Base-by-base conservation (phyloP, 1,140 invertebrate species). In the Parasteatoda tepidariorum region DNA sequence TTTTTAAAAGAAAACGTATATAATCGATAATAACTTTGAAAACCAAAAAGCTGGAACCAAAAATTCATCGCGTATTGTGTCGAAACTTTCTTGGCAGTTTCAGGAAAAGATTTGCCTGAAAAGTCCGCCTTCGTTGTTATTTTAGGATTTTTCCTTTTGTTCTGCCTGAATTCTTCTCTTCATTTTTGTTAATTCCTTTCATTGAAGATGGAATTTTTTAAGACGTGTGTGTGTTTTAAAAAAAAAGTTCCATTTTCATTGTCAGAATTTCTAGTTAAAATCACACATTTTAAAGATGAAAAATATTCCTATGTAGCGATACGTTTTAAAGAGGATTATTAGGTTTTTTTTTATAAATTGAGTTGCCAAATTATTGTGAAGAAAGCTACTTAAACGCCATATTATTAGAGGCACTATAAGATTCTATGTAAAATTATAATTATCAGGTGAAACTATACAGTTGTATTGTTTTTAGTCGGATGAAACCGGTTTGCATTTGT, bases 101-200 rank as follows among this genome's bases (percentile, higher is more conserved):
- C 57, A 13, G 41, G 9, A 59, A 59, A 59, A 26, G 24, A 24
- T 59, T 59, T 59, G 57, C n/a, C n/a, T n/a, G 24, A n/a, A 26
- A 3, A 26, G 57, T 59, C 9, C 24, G 18, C 57, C 24, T 13
- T 48, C 11, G 41, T 26, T 22, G 24, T 24, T 59, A 59, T 59
- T 26, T 5, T 59, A 59, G 18, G 18, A 24, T 48, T 59, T 59
- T 59, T 22, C 24, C 24, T 26, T 59, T 26, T 59, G 18, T 59
- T 59, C 57, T 59, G 3, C 13, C 2, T 59, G 18, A 59, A 7
- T 59, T 59, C 2, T 22, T 59, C 24, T 22, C 57, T 59, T 59
- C 57, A 59, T 48, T 59, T 59, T 26, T 9, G n/a, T 59, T 59
- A 59, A 59, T 59, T 59, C 57, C 18, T 59, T 59, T 48, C 38